These are phyloP conservation scores for Diadophis punctatus DNA, from an alignment of 2,113 vertebrate species.

Conservation along the genomic window DNA sequence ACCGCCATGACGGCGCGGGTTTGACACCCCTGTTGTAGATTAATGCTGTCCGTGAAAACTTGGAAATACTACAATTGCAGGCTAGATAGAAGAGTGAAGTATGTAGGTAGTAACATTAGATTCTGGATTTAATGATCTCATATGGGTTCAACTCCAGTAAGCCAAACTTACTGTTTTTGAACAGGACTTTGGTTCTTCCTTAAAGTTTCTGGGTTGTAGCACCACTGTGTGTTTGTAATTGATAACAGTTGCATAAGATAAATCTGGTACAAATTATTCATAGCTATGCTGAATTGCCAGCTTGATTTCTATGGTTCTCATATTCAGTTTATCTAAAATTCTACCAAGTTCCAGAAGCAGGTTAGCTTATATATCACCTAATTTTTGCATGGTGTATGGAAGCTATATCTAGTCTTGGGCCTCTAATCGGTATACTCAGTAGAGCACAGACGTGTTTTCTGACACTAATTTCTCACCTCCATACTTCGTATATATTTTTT, in stretches of 20 bases:
- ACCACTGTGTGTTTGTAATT: neutral
- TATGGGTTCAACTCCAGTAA: neutral
- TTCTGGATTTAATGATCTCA: neutral
- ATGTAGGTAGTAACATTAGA: neutral
- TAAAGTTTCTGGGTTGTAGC: neutral
- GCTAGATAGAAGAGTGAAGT: neutral
- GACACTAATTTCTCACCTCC: neutral
- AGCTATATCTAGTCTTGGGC: neutral
- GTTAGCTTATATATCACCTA: neutral
- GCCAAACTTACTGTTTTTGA: neutral
- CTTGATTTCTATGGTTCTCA: neutral
- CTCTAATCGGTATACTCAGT: neutral
- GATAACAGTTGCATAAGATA: neutral
- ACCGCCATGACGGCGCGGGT: too few species aligned
- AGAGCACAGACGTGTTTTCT: neutral
- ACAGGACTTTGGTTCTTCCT: neutral
- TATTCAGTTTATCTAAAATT: neutral
- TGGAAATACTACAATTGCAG: neutral
- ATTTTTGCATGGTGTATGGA: neutral
- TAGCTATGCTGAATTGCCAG: neutral
- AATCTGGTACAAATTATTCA: neutral
- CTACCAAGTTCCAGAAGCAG: neutral
- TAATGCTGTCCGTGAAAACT: neutral
- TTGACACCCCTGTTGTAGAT: neutral
- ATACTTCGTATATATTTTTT: neutral